Evolutionary conservation across 2,888 invertebrate species (phyloP).

Genomic region (Amblyjoppa proteus): DNA sequence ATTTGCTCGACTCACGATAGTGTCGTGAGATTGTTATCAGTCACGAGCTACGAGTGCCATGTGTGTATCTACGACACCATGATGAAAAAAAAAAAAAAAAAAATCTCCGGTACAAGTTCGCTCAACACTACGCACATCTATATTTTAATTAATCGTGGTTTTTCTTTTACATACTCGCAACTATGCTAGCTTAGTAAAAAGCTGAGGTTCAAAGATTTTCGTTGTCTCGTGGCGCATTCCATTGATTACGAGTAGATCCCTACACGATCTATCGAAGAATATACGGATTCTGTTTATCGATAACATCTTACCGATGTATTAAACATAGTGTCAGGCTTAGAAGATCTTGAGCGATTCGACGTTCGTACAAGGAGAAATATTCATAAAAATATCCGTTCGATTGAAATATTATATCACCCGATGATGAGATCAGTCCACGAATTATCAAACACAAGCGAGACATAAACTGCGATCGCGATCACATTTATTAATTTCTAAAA

Average conservation of each 20-base stretch:
- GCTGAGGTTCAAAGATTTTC: constrained; percentile 26
- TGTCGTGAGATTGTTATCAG: constrained; percentile 7
- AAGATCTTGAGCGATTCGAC: constrained; percentile 23
- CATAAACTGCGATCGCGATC: constrained; percentile 23
- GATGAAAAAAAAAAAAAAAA: background rate
- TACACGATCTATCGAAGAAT: constrained; percentile 23
- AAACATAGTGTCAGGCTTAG: background rate
- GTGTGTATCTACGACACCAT: background rate
- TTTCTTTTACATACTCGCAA: background rate
- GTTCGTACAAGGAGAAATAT: constrained; percentile 34
- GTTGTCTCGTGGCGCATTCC: constrained; percentile 28
- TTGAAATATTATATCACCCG: background rate
- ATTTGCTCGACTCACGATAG: background rate
- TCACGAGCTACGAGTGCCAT: background rate
- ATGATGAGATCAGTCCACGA: background rate
- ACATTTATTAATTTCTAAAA: constrained; percentile 33
- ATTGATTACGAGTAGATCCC: constrained; percentile 5
- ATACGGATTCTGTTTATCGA: background rate
- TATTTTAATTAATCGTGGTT: background rate
- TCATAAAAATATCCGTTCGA: constrained; percentile 28
- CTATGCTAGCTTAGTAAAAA: constrained; percentile 2
- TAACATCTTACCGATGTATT: constrained; percentile 4
- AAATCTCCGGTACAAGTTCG: background rate
- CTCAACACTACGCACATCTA: background rate
- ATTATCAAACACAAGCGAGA: background rate